Percentiles rank a stretch among this genome's conserved stretches.
Conservation (phyloP, 2,797 vertebrate genomes). For the Galagoides demidoff region DNA sequence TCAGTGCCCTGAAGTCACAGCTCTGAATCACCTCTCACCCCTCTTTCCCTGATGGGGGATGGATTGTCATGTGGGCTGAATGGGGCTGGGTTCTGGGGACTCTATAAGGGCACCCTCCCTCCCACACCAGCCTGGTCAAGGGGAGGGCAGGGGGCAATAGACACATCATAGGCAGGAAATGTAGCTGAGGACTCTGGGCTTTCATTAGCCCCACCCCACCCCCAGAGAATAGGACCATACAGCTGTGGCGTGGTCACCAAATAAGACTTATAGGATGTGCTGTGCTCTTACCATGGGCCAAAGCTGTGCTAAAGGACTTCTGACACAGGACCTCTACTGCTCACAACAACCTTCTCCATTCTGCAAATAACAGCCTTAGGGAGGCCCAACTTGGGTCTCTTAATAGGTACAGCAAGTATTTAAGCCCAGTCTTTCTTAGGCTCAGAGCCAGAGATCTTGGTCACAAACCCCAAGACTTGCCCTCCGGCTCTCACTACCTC, state of each 20-base stretch:
- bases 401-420: background rate
- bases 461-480: conserved; percentile 20
- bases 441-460: conserved; percentile 25
- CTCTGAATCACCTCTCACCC: conserved; percentile 22
- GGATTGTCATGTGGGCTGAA: background rate
- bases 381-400: background rate
- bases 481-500: background rate
- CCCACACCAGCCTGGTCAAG: background rate
- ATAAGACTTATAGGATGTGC: background rate
- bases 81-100: background rate
- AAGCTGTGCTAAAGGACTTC: background rate
- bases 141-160: background rate
- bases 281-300: background rate
- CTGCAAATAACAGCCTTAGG: background rate
- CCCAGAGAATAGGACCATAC: background rate
- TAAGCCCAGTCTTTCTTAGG: background rate
- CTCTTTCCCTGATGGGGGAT: background rate
- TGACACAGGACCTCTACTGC: background rate
- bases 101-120: background rate
- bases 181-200: background rate
- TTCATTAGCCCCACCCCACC: conserved; percentile 40
- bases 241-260: background rate
- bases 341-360: background rate
- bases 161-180: background rate
- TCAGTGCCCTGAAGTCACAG: conserved; percentile 49